Evolutionary conservation across 2,888 invertebrate genomes (phyloP).

Genomic region (Lysandra bellargus): DNA sequence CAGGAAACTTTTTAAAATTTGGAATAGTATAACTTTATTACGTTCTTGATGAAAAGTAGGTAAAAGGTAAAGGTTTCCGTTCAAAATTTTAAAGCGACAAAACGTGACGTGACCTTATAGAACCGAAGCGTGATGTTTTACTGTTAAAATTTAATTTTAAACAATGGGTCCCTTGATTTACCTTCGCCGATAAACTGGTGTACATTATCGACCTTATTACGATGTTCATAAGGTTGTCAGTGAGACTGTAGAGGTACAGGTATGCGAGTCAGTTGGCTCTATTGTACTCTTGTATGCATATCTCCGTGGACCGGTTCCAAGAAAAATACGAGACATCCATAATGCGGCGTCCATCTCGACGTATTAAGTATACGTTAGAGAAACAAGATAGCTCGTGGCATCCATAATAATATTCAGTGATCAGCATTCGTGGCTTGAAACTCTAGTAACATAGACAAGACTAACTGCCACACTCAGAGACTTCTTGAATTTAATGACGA

Average conservation of each 20-base stretch:
- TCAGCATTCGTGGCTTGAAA: neutral
- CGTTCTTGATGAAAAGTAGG: neutral
- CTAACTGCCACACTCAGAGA: too few species aligned
- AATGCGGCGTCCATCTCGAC: slow-evolving; percentile 35
- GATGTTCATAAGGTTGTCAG: neutral
- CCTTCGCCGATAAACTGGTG: neutral
- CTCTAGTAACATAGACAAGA: neutral
- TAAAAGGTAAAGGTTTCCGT: neutral
- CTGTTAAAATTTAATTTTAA: slow-evolving; percentile 29
- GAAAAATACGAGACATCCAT: slow-evolving; percentile 66
- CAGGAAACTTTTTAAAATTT: neutral
- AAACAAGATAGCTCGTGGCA: slow-evolving; percentile 1
- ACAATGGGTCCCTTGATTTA: slow-evolving; percentile 23
- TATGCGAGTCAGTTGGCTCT: slow-evolving; percentile 52
- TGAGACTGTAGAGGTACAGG: slow-evolving; percentile 43
- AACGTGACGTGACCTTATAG: neutral
- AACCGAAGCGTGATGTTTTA: slow-evolving; percentile 27
- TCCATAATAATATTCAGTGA: neutral
- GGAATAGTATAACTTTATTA: neutral
- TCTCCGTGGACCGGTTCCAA: slow-evolving; percentile 62
- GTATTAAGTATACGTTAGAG: slow-evolving; percentile 1
- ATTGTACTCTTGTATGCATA: slow-evolving; percentile 57
- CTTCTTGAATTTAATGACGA: too few species aligned
- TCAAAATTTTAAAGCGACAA: slow-evolving; percentile 13
- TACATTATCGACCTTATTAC: neutral